Evolutionary conservation across 2,797 vertebrate genomes (phyloP).

Genomic region (Sebastes dallii): DNA sequence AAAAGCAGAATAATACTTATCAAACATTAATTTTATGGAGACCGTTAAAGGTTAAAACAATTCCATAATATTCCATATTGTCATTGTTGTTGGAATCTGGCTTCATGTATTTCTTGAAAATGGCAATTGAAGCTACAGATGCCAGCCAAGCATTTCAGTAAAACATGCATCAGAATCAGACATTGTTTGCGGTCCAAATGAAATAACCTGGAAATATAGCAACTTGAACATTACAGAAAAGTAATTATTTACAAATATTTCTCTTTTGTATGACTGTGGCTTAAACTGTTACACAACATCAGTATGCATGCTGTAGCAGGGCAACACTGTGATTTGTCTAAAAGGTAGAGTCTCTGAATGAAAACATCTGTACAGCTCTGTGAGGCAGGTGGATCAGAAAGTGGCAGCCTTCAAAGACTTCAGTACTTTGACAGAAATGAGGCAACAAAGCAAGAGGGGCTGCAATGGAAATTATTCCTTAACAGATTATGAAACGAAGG

Average conservation of each 20-base stretch:
- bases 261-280: not conserved
- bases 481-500: slow-evolving; percentile 61
- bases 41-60: not conserved
- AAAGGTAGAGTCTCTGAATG: slow-evolving; percentile 45
- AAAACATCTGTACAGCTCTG: slow-evolving; percentile 27
- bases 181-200: not conserved
- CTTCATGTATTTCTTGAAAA: not conserved
- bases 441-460: slow-evolving; percentile 43
- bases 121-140: not conserved
- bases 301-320: not conserved
- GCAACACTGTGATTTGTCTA: slow-evolving; percentile 21
- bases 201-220: not conserved
- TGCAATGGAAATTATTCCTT: slow-evolving; percentile 55
- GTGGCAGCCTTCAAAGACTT: slow-evolving; percentile 47
- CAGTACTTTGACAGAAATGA: slow-evolving; percentile 49
- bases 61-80: not conserved
- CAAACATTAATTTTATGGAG: not conserved
- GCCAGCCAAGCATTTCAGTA: not conserved
- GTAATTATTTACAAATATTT: not conserved
- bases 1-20: not conserved
- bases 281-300: not conserved
- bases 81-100: not conserved
- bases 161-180: not conserved
- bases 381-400: slow-evolving; percentile 25
- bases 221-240: not conserved